phyloP scores from a whole-genome alignment of 2,888 invertebrate species.

The Cantharis lateralis region DNA sequence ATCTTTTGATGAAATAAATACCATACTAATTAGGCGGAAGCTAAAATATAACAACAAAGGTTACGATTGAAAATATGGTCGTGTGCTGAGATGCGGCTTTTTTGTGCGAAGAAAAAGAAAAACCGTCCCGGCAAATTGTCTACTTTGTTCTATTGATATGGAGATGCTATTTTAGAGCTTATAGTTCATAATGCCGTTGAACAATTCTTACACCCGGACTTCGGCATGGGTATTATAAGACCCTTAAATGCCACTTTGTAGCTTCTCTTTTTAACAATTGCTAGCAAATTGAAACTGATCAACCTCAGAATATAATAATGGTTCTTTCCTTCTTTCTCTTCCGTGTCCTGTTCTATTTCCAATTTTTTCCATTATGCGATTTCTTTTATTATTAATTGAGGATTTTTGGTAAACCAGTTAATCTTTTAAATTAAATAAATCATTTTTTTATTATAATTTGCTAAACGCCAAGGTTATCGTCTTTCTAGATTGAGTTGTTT shows the following conservation, averaged over 20 bases:
- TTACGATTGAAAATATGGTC: background rate
- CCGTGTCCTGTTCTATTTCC: background rate
- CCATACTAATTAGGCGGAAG: background rate
- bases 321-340: constrained; percentile 7
- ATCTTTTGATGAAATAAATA: background rate
- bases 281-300: constrained; percentile 39
- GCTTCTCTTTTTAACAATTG: constrained; percentile 37
- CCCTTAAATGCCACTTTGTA: constrained; percentile 37
- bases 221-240: constrained; percentile 23
- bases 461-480: background rate
- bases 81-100: background rate
- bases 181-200: constrained; percentile 24
- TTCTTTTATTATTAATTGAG: background rate
- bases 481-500: background rate
- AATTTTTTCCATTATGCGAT: background rate
- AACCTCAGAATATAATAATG: constrained; percentile 26
- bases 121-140: constrained; percentile 8
- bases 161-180: constrained; percentile 21
- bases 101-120: background rate
- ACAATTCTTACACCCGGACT: constrained; percentile 27
- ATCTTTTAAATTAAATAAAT: background rate
- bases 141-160: constrained; percentile 27
- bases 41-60: background rate
- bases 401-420: background rate
- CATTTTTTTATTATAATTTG: background rate